Conservation (phyloP, 2,888 invertebrate genomes). For the Scaeva pyrastri region DNA sequence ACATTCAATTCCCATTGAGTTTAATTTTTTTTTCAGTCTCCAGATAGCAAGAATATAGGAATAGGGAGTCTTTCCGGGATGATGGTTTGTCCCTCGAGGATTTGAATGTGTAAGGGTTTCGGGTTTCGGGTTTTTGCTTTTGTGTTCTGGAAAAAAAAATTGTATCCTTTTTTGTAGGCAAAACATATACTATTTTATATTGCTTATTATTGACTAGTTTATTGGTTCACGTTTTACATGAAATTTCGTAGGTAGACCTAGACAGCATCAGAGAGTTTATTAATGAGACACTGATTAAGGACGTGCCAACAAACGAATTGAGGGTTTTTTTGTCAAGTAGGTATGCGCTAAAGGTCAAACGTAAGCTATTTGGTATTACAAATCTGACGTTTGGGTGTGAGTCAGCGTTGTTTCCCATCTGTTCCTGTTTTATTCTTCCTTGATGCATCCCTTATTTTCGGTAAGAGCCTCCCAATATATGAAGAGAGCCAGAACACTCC, state of each 20-base stretch:
- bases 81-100: constrained; percentile 10
- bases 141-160: no score
- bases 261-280: constrained; percentile 29
- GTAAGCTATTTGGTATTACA: not conserved
- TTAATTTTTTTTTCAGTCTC: constrained; percentile 22
- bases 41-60: constrained; percentile 34
- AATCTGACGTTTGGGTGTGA: not conserved
- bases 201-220: constrained; percentile 59
- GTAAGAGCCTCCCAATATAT: no score
- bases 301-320: constrained; percentile 42
- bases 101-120: constrained; percentile 7
- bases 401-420: no score
- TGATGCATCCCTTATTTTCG: no score
- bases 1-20: constrained; percentile 63
- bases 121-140: not conserved
- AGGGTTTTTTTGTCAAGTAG: not conserved
- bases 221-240: constrained; percentile 64
- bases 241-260: no score
- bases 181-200: constrained; percentile 41
- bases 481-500: no score
- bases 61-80: not conserved
- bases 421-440: no score
- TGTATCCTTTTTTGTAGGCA: not conserved
- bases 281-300: constrained; percentile 68
- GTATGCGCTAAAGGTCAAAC: not conserved